Conservation (phyloP, 2,888 invertebrate species). For the Morinoia aosen region DNA sequence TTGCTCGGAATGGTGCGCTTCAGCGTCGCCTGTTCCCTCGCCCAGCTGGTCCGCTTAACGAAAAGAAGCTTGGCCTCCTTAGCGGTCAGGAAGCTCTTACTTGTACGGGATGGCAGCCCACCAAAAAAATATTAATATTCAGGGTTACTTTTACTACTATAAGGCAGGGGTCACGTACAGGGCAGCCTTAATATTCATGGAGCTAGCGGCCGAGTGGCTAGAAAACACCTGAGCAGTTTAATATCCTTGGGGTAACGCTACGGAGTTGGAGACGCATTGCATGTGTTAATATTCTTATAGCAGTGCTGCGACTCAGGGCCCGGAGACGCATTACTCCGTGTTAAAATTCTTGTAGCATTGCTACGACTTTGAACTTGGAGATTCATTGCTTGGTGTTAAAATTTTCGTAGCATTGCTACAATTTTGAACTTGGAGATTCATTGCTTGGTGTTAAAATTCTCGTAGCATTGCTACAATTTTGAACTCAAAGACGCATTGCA, state of each 20-base stretch:
- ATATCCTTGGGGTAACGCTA: neutral
- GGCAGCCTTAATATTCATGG: neutral
- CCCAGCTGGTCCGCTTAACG: slow-evolving; percentile 40
- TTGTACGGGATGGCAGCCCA: neutral
- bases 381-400: too few species aligned
- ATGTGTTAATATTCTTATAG: neutral
- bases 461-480: too few species aligned
- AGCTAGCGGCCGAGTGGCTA: neutral
- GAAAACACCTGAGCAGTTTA: neutral
- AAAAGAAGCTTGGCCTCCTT: neutral
- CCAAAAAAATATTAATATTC: slow-evolving; percentile 35
- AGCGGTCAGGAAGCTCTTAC: slow-evolving; percentile 1
- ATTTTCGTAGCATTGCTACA: too few species aligned
- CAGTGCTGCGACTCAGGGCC: neutral
- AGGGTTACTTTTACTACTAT: neutral
- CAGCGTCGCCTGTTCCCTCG: neutral
- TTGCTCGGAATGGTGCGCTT: slow-evolving; percentile 46
- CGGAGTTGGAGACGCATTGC: neutral
- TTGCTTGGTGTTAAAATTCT: too few species aligned
- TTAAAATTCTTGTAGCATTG: neutral
- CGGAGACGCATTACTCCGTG: neutral
- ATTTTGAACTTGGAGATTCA: too few species aligned
- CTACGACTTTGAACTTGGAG: neutral
- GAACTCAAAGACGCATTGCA: too few species aligned
- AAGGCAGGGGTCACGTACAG: neutral